Conservation (phyloP, 2,888 invertebrate species). For the Epirrita christyi region DNA sequence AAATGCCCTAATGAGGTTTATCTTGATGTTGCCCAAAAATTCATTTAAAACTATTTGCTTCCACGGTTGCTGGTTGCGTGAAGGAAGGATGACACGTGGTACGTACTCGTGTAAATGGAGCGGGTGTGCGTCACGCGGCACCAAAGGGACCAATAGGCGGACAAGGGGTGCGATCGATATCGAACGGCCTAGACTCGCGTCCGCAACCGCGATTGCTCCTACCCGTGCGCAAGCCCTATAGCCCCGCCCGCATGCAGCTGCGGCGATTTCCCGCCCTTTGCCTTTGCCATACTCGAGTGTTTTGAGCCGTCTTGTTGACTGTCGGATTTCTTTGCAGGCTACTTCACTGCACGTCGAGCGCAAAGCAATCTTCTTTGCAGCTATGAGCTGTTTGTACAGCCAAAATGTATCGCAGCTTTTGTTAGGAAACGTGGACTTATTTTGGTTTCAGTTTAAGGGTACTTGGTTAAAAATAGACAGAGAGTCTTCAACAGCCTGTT, state of each 20-base stretch:
- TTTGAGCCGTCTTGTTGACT: conserved; percentile 32
- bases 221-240: conserved; percentile 40
- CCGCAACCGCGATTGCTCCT: conserved; percentile 49
- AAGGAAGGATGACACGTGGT: conserved; percentile 68
- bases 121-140: conserved; percentile 47
- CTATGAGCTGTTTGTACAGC: conserved; percentile 22
- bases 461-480: too few relatives aligned
- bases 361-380: conserved; percentile 25
- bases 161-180: conserved; percentile 55
- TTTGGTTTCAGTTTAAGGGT: too few relatives aligned
- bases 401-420: conserved; percentile 1
- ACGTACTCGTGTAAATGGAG: conserved; percentile 57
- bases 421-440: too few relatives aligned
- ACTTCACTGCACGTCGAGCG: conserved; percentile 26
- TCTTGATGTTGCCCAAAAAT: conserved; percentile 18
- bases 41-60: conserved; percentile 43
- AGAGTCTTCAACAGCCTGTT: too few relatives aligned
- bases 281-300: conserved; percentile 36
- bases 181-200: conserved; percentile 44
- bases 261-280: conserved; percentile 35
- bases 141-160: conserved; percentile 49
- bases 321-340: conserved; percentile 29
- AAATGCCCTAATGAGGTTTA: conserved; percentile 29
- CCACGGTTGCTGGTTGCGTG: conserved; percentile 48
- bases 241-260: conserved; percentile 46